A percentile compares a stretch with the other conserved stretches of the same genome.
Conservation (phyloP, 1,140 invertebrate species). For the Drosophila carrolli region DNA sequence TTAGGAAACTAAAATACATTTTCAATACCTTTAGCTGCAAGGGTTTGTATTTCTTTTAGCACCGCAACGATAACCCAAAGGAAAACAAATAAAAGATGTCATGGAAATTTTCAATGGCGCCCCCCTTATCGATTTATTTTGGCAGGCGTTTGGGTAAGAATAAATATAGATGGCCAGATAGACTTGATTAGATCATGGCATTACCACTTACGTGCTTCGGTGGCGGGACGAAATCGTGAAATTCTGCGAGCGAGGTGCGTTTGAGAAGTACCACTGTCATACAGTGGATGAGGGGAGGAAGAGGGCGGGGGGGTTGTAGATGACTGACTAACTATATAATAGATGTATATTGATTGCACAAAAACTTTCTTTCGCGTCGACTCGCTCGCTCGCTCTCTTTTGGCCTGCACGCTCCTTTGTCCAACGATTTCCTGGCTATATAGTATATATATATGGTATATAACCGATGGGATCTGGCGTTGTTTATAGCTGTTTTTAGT, state of each 20-base stretch:
- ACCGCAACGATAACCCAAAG: background rate
- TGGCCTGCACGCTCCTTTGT: constrained; percentile 40
- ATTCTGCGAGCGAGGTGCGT: constrained; percentile 12
- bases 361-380: constrained; percentile 34
- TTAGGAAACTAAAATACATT: too few relatives aligned
- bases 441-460: constrained; percentile 20
- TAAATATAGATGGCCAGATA: constrained; percentile 7
- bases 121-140: constrained; percentile 34
- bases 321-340: constrained; percentile 33
- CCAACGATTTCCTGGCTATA: constrained; percentile 30
- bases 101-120: constrained; percentile 46
- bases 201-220: constrained; percentile 34
- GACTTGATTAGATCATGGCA: constrained; percentile 42
- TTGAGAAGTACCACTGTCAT: constrained; percentile 34
- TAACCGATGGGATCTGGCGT: constrained; percentile 10
- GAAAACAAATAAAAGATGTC: constrained; percentile 33
- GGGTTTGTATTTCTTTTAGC: background rate
- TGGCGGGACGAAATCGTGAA: constrained; percentile 13
- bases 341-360: constrained; percentile 65
- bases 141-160: constrained; percentile 2
- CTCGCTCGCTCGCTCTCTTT: constrained; percentile 27
- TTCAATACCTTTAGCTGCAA: background rate
- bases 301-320: background rate
- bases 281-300: constrained; percentile 9
- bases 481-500: constrained; percentile 20